Evolutionary conservation across 2,113 vertebrate genomes (phyloP).

Genomic region (Chinchilla lanigera): DNA sequence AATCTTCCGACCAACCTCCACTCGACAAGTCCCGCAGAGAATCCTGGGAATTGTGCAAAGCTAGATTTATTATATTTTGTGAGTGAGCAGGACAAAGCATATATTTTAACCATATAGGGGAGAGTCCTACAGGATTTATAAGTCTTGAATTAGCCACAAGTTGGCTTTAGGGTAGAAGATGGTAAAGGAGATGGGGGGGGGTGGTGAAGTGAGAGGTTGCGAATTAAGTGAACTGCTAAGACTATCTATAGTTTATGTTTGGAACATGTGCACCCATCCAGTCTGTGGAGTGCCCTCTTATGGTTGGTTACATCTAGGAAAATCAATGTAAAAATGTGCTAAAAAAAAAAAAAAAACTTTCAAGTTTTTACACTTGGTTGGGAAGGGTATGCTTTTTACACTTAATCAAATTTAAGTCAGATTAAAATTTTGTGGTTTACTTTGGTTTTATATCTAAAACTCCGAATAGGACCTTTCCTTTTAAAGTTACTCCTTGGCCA

Average conservation of each 20-base stretch:
- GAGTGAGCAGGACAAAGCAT: not conserved
- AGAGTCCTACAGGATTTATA: not conserved
- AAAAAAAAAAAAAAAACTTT: not conserved
- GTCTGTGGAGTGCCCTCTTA: not conserved
- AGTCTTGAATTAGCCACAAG: not conserved
- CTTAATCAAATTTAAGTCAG: not conserved
- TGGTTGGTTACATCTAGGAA: not conserved
- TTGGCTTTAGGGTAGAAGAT: not conserved
- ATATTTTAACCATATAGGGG: not conserved
- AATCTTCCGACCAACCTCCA: not conserved
- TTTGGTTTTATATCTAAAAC: not conserved
- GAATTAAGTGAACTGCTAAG: not conserved
- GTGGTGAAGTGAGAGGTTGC: not conserved
- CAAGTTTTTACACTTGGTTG: not conserved
- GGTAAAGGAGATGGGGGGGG: not conserved
- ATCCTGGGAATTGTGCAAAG: not conserved
- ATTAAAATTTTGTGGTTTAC: conserved; percentile 14
- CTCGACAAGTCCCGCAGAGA: not conserved
- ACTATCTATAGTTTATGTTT: not conserved
- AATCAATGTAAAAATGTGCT: not conserved
- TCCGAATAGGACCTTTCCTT: not conserved
- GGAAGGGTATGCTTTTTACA: not conserved
- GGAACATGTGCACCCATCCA: not conserved
- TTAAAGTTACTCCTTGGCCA: not conserved
- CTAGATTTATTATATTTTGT: not conserved